Evolutionary conservation across 2,888 invertebrate genomes (phyloP), one percentile per base, ranked within the genome.

Genomic region (Cheilosia vernalis): DNA sequence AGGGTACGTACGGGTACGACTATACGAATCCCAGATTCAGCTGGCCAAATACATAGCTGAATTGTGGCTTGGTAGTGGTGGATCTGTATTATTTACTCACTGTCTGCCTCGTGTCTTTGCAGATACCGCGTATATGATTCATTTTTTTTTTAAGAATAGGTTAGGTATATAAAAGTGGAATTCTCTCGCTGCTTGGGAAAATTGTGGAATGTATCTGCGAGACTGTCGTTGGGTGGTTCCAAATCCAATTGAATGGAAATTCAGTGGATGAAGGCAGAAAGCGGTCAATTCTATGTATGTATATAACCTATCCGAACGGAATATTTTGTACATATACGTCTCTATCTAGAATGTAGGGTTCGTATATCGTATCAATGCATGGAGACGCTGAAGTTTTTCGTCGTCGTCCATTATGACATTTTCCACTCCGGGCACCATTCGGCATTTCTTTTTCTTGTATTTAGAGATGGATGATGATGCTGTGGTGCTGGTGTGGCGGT

Each of bases 331-430:
- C 13, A 51, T 72, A 17, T 51, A 15, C 15, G 49, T 51, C 15
- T 13, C 7, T 51, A 5, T 56, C 13, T 58, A n/a, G 40, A 40
- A 60, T 13, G 4, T 21, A 24, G 53, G 13, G 55, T 66, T 66
- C n/a, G 56, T 64, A 56, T 37, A 6, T 33, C 27, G 6, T 27
- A 27, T 27, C 30, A 44, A 55, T 55, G 63, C 33, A 82, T 53
- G 51, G 44, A 58, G 44, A 40, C 30, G 74, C 37, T 84, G 56
- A 73, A 84, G 70, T 70, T 85, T 74, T 85, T 63, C 81, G 51
- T 73, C 61, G 73, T 72, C 72, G 79, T 66, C 81, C 81, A 85
- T 85, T 85, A 85, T 81, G 81, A 85, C 85, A 85, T 85, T 85
- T 85, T 81, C 72, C 72, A 72, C 77, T 81, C 61, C 56, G 76